A percentile compares a stretch with the other conserved stretches of the same genome.
Conservation (phyloP, 2,113 vertebrate species). For the Centropus bengalensis region DNA sequence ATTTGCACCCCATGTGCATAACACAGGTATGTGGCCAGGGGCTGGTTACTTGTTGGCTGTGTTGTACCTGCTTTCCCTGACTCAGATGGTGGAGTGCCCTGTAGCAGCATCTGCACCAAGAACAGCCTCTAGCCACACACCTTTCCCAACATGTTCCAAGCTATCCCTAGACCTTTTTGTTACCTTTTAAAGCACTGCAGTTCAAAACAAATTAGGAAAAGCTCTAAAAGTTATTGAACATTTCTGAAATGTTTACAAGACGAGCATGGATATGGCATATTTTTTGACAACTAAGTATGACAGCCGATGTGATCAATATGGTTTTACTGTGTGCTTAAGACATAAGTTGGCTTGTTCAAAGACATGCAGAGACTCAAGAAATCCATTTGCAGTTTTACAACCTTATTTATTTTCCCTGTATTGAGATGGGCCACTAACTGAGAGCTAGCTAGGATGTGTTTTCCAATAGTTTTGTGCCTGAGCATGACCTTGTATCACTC, state of each 20-base stretch:
- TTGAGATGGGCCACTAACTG: not conserved
- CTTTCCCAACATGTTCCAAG: not conserved
- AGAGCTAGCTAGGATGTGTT: not conserved
- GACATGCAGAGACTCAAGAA: not conserved
- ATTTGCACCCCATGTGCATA: accelerated
- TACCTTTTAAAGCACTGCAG: not conserved
- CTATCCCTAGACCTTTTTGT: not conserved
- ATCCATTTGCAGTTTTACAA: not conserved
- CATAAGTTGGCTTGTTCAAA: not conserved
- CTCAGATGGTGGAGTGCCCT: not conserved
- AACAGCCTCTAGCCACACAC: not conserved
- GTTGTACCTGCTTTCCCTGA: not conserved
- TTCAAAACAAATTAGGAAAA: not conserved
- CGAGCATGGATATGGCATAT: not conserved
- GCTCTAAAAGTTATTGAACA: not conserved
- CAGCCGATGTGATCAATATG: not conserved
- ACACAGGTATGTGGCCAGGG: not conserved
- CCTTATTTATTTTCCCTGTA: not conserved
- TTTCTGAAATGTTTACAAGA: not conserved
- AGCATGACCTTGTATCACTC: not conserved
- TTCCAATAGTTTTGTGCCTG: not conserved
- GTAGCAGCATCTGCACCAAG: not conserved
- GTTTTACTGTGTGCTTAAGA: not conserved
- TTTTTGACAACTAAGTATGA: not conserved
- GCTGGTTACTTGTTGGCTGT: not conserved